Base-by-base conservation (phyloP, 2,888 invertebrate genomes). In the Baronia brevicornis region DNA sequence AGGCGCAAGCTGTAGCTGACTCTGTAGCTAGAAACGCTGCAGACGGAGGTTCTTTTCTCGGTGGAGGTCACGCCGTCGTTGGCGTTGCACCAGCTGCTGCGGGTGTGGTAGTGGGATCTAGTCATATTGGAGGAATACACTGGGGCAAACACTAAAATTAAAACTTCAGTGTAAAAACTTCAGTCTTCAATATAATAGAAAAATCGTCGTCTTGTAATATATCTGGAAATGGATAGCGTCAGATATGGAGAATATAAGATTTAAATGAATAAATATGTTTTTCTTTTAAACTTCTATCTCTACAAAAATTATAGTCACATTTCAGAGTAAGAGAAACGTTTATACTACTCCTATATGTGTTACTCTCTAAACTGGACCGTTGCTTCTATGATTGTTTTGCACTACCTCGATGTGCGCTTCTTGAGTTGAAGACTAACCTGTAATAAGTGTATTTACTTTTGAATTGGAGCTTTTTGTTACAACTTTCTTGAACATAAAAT, bases 221-320 rank as follows among this genome's bases (percentile, higher is more conserved):
- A 33, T 38, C 52, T 52, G 48, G 73, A 78, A 78, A 77, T 74
- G 74, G 75, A 65, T 64, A 64, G 66, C 70, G 67, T 74, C 73
- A 72, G 63, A 72, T 67, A 54, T 42, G 51, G 54, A 54, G 62
- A 56, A 62, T 61, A n/a, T n/a, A n/a, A n/a, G n/a, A n/a, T n/a
- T n/a, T n/a, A n/a, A n/a, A n/a, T n/a, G n/a, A n/a, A n/a, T n/a
- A n/a, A n/a, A n/a, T n/a, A n/a, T n/a, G n/a, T n/a, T n/a, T n/a
- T n/a, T n/a, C n/a, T n/a, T n/a, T n/a, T n/a, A n/a, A n/a, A n/a
- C n/a, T n/a, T n/a, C n/a, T n/a, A n/a, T n/a, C n/a, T n/a, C n/a
- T n/a, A n/a, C n/a, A n/a, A n/a, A n/a, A n/a, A n/a, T n/a, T n/a
- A n/a, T n/a, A n/a, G n/a, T n/a, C n/a, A n/a, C n/a, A n/a, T n/a